phyloP scores from a whole-genome alignment of 2,888 invertebrate species.

The Muschampia plurimacula region DNA sequence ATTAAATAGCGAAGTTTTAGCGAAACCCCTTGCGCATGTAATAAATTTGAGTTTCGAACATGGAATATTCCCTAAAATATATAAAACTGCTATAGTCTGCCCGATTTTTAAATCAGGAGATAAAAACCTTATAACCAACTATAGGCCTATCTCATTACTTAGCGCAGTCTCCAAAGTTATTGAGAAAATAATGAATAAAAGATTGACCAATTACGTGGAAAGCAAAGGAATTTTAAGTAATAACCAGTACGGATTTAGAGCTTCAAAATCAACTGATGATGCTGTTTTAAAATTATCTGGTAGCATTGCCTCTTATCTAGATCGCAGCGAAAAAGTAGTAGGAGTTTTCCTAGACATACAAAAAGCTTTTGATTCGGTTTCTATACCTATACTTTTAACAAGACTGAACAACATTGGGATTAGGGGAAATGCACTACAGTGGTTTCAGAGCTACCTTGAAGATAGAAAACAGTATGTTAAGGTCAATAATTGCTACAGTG shows the following conservation, averaged over 20 bases:
- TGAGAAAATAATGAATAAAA: constrained; percentile 31
- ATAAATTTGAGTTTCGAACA: not conserved
- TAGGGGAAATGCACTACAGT: constrained; percentile 22
- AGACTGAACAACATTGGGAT: constrained; percentile 20
- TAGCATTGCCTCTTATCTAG: constrained; percentile 5
- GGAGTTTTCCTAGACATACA: constrained; percentile 34
- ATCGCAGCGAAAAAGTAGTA: constrained; percentile 15
- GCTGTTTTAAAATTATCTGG: constrained; percentile 6
- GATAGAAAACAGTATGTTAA: not conserved
- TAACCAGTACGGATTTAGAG: constrained; percentile 17
- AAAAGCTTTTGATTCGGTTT: constrained; percentile 28
- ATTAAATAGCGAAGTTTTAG: not conserved
- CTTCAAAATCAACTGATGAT: constrained; percentile 16
- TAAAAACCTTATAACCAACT: constrained; percentile 8
- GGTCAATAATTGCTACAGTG: not conserved
- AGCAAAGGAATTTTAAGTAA: not conserved
- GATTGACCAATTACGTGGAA: constrained; percentile 8
- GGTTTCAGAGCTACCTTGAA: constrained; percentile 26
- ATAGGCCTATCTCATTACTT: constrained; percentile 31
- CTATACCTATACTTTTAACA: constrained; percentile 12
- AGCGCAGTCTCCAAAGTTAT: constrained; percentile 28
- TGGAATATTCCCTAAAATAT: not conserved
- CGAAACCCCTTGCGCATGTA: not conserved
- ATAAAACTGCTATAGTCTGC: not conserved
- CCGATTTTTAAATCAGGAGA: not conserved